Percentiles rank a stretch among this genome's conserved stretches.
Evolutionary conservation across 1,140 invertebrate species (phyloP).

Genomic region (Drosophila miranda): DNA sequence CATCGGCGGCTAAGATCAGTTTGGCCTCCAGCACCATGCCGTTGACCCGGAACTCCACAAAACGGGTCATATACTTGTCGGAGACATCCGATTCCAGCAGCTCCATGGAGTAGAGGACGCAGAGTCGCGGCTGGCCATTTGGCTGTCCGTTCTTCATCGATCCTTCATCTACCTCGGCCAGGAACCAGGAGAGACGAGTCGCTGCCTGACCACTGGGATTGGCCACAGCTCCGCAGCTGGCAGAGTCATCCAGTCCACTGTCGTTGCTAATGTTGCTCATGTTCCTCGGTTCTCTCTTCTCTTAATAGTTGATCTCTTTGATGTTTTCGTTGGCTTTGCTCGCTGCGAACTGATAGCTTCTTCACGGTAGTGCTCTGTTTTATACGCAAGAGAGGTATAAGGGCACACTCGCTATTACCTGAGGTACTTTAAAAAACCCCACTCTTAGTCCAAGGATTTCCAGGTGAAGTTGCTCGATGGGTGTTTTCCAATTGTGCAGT

Average conservation of each 20-base stretch:
- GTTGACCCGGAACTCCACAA: slow-evolving; percentile 62
- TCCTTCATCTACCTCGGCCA: slow-evolving; percentile 73
- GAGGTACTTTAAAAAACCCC: background rate
- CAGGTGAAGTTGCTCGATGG: background rate
- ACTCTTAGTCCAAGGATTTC: background rate
- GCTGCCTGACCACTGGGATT: slow-evolving; percentile 23
- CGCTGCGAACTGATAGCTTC: slow-evolving; percentile 34
- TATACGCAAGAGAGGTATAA: slow-evolving; percentile 18
- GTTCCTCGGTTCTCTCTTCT: background rate
- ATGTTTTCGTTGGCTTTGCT: slow-evolving; percentile 9
- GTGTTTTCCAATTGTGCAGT: slow-evolving; percentile 40
- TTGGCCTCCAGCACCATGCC: slow-evolving; percentile 60
- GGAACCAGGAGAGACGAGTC: slow-evolving; percentile 72
- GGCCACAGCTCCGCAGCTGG: slow-evolving; percentile 24
- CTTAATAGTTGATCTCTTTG: background rate
- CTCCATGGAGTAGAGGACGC: slow-evolving; percentile 71
- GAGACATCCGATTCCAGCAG: slow-evolving; percentile 59
- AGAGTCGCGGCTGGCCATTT: slow-evolving; percentile 42
- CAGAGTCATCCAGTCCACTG: slow-evolving; percentile 57
- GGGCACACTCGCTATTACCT: background rate
- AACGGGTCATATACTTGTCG: slow-evolving; percentile 67
- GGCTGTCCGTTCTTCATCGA: slow-evolving; percentile 28
- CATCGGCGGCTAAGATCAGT: slow-evolving; percentile 68
- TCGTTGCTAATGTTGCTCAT: slow-evolving; percentile 65
- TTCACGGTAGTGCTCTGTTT: slow-evolving; percentile 10